These are phyloP conservation scores for Thumatha senex DNA, from an alignment of 2,888 invertebrate species.

Conservation along the genomic window DNA sequence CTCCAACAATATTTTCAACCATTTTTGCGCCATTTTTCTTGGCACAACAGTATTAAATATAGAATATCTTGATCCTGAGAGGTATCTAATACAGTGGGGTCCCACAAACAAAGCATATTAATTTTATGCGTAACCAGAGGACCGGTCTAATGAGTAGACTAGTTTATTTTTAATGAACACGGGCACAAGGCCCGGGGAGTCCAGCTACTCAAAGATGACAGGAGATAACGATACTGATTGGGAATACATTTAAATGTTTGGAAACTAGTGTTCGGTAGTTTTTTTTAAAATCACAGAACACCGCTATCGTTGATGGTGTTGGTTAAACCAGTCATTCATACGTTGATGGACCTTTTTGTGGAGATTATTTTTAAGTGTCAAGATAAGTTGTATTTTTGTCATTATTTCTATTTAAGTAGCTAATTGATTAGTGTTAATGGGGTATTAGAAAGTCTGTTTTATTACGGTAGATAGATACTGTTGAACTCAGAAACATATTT, in stretches of 20 bases:
- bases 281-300: slow-evolving; percentile 15
- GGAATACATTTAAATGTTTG: slow-evolving; percentile 47
- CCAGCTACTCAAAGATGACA: slow-evolving; percentile 65
- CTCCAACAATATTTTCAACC: no score
- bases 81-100: slow-evolving; percentile 8
- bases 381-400: background rate
- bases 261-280: slow-evolving; percentile 23
- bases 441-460: background rate
- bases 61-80: slow-evolving; percentile 6
- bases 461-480: no score
- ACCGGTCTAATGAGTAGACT: slow-evolving; percentile 46
- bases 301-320: slow-evolving; percentile 11
- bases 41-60: no score
- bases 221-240: slow-evolving; percentile 59
- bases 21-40: no score
- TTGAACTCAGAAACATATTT: no score
- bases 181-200: slow-evolving; percentile 43
- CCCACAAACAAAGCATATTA: slow-evolving; percentile 25
- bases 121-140: slow-evolving; percentile 21
- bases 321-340: slow-evolving; percentile 1
- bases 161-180: slow-evolving; percentile 72
- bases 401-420: background rate
- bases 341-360: background rate
- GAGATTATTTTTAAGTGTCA: background rate
- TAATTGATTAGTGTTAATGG: slow-evolving; percentile 4